phyloP scores from a whole-genome alignment of 2,113 vertebrate genomes.

The Acinonyx jubatus region DNA sequence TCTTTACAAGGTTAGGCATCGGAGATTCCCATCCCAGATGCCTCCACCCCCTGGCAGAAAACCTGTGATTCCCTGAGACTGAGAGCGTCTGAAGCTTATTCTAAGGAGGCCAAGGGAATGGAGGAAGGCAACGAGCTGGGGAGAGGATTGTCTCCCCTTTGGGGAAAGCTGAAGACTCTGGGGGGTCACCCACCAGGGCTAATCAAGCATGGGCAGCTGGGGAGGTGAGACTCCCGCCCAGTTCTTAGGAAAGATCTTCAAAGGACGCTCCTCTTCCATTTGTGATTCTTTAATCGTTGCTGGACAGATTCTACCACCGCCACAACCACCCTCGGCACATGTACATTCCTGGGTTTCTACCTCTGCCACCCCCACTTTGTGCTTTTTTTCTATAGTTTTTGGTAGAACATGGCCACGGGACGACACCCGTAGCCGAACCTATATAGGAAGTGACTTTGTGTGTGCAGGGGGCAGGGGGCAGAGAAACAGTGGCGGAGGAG shows the following conservation, averaged over 20 bases:
- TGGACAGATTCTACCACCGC: not conserved
- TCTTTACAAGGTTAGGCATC: not conserved
- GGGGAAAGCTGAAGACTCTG: not conserved
- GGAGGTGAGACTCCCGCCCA: not conserved
- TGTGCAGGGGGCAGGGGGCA: not conserved
- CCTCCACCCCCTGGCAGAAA: not conserved
- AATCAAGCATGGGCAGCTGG: not conserved
- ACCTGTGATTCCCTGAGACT: not conserved
- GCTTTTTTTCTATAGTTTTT: not conserved
- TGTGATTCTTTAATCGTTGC: not conserved
- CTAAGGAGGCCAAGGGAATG: not conserved
- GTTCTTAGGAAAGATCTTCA: not conserved
- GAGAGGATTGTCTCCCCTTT: accelerated
- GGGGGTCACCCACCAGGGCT: too few relatives aligned
- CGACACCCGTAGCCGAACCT: not conserved
- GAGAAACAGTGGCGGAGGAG: not conserved
- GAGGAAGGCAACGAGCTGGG: not conserved
- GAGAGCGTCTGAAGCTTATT: not conserved
- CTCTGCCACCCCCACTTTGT: not conserved
- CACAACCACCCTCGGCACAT: not conserved
- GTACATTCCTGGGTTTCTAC: not conserved
- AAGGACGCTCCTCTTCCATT: not conserved
- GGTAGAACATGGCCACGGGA: accelerated
- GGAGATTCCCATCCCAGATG: not conserved
- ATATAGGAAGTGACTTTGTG: not conserved